Evolutionary conservation across 2,797 vertebrate species (phyloP).

Genomic region (Perodicticus potto): DNA sequence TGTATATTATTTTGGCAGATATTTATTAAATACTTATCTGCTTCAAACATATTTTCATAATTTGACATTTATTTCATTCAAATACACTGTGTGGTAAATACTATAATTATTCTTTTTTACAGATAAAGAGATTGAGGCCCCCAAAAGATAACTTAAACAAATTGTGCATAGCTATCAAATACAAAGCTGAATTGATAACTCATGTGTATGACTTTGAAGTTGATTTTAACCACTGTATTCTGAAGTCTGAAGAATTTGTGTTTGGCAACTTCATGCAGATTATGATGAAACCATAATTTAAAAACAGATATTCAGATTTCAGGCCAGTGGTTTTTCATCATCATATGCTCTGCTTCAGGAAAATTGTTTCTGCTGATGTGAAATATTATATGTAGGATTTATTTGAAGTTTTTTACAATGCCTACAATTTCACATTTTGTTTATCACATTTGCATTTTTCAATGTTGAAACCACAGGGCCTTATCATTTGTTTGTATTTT

Average conservation of each 20-base stretch:
- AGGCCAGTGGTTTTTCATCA: neutral
- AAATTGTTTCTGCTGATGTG: neutral
- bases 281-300: neutral
- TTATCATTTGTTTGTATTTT: constrained; percentile 32
- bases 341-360: neutral
- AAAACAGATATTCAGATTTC: neutral
- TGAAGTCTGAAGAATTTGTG: neutral
- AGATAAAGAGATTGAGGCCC: neutral
- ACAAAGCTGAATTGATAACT: neutral
- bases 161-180: neutral
- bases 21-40: neutral
- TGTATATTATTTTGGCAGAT: neutral
- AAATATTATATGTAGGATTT: neutral
- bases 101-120: neutral
- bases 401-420: neutral
- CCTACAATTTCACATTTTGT: neutral
- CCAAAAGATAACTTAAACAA: neutral
- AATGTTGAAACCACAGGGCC: neutral
- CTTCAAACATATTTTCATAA: neutral
- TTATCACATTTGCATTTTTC: neutral
- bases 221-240: neutral
- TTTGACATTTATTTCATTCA: neutral
- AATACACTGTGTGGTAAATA: neutral
- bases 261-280: neutral
- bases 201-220: neutral